Evolutionary conservation across 2,113 vertebrate species (phyloP).

Genomic region (Gobiocypris rarus): DNA sequence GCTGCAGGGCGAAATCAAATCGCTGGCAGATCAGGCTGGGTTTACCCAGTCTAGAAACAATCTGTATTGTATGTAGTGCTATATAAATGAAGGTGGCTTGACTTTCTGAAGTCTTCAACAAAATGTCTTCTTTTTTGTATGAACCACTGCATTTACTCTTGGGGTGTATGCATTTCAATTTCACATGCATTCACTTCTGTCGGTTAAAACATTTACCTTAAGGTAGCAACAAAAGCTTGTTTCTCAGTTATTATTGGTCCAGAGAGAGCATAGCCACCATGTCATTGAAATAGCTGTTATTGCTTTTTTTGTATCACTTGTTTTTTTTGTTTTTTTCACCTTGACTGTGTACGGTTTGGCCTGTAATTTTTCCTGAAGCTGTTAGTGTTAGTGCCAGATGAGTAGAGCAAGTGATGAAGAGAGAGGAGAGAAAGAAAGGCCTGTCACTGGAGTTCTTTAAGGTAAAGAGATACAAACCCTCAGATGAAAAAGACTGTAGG

Average conservation of each 20-base stretch:
- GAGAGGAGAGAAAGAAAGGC: conserved; percentile 41
- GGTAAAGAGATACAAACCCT: not conserved
- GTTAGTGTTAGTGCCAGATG: conserved; percentile 81
- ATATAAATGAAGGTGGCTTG: too few relatives aligned
- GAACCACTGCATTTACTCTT: not conserved
- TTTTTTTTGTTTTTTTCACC: conserved; percentile 60
- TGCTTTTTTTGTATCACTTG: conserved; percentile 69
- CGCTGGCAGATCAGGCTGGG: too few relatives aligned
- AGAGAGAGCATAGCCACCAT: conserved; percentile 71
- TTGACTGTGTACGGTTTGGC: conserved; percentile 69
- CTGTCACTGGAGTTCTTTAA: not conserved
- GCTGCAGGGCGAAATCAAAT: too few relatives aligned
- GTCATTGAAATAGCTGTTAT: conserved; percentile 79
- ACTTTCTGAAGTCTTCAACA: not conserved
- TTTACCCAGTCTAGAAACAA: too few relatives aligned
- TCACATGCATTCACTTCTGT: conserved; percentile 67
- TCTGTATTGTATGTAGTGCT: too few relatives aligned
- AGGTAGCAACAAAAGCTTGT: conserved; percentile 72
- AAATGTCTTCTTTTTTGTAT: not conserved
- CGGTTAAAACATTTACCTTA: conserved; percentile 76
- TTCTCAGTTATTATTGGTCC: conserved; percentile 75
- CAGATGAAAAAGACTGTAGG: not conserved
- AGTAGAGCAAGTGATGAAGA: conserved; percentile 78
- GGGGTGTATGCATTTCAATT: conserved; percentile 68
- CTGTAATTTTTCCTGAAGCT: conserved; percentile 81